Conservation (phyloP, 2,888 invertebrate species). For the Drosophila fulvimacula region DNA sequence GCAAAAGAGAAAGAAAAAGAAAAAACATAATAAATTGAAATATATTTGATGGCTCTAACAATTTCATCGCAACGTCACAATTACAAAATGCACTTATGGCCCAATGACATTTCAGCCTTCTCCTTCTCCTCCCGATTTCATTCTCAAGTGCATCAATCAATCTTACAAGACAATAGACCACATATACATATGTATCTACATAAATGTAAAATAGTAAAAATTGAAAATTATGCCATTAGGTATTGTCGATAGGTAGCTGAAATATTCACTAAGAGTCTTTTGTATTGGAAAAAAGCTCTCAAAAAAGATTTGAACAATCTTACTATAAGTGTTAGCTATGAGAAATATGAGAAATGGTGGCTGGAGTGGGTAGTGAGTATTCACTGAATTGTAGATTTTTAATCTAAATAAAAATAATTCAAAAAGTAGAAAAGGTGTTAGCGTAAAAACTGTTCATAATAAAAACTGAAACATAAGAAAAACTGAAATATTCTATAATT, state of each 20-base stretch:
- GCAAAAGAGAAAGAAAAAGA: conserved; percentile 12
- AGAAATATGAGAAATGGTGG: background rate
- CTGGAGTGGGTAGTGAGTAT: no score
- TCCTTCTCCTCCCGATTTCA: conserved; percentile 21
- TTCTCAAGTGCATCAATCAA: conserved; percentile 65
- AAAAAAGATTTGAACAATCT: conserved; percentile 2
- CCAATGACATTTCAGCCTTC: conserved; percentile 51
- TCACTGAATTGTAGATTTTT: no score
- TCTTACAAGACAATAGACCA: conserved; percentile 57
- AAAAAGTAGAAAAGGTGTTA: background rate
- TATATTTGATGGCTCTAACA: conserved; percentile 44
- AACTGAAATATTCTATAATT: no score
- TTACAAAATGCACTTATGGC: conserved; percentile 66
- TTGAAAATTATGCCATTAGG: conserved; percentile 48
- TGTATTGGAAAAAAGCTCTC: conserved; percentile 4
- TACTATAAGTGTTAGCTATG: background rate
- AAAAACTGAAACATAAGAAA: no score
- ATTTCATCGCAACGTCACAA: conserved; percentile 64
- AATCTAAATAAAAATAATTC: no score
- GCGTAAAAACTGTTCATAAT: background rate
- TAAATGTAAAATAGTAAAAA: conserved; percentile 21
- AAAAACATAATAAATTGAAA: conserved; percentile 38
- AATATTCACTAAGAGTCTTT: conserved; percentile 29
- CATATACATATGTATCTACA: conserved; percentile 11
- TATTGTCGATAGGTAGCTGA: conserved; percentile 46